Conservation (phyloP, 2,113 vertebrate genomes). For the Hydrolagus affinis region DNA sequence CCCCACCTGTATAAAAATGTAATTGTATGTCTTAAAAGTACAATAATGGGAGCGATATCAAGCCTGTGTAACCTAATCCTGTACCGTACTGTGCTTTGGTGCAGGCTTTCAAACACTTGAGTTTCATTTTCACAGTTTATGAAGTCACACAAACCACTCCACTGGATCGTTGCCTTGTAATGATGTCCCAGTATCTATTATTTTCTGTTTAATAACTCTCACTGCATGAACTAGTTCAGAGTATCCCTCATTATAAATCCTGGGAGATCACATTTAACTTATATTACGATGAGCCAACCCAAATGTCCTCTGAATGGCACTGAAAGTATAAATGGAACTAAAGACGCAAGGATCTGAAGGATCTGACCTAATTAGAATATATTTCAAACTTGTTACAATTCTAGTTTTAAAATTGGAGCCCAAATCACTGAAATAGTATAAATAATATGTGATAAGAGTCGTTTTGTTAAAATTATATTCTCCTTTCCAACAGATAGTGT, state of each 20-base stretch:
- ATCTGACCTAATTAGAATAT: not conserved
- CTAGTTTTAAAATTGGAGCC: not conserved
- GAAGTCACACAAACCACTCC: not conserved
- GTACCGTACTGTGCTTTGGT: not conserved
- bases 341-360: not conserved
- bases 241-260: not conserved
- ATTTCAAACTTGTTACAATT: slow-evolving; percentile 10
- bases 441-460: not conserved
- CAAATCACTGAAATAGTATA: not conserved
- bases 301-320: not conserved
- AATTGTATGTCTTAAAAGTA: not conserved
- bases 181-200: not conserved
- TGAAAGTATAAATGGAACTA: not conserved
- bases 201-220: slow-evolving; percentile 19
- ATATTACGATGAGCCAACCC: not conserved
- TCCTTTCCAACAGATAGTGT: too few relatives aligned
- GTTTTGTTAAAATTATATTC: slow-evolving; percentile 1
- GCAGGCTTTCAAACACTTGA: not conserved
- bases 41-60: not conserved
- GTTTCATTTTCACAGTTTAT: not conserved
- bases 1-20: not conserved
- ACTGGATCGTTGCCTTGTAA: not conserved
- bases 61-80: too few relatives aligned
- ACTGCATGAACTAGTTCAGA: not conserved
- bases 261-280: not conserved